A percentile compares a stretch with the other conserved stretches of the same genome.
Conservation (phyloP, 2,888 invertebrate genomes). For the Athalia circularis region DNA sequence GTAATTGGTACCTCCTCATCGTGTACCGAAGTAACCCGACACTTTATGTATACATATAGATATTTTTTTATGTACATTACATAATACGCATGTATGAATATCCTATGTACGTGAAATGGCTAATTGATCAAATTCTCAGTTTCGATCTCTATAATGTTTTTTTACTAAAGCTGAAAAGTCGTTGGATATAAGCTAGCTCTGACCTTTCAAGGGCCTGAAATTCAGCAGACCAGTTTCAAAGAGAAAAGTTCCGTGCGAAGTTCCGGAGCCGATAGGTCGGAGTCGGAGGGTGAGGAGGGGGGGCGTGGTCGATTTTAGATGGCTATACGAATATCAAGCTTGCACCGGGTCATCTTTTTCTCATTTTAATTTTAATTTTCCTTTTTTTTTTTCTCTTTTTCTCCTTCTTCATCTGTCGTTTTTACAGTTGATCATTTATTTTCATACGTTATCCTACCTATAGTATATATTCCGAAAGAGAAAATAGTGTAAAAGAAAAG, state of each 20-base stretch:
- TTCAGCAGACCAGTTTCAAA: slow-evolving; percentile 24
- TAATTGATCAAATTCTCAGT: slow-evolving; percentile 36
- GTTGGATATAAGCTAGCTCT: neutral
- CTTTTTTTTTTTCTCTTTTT: no score
- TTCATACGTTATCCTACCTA: no score
- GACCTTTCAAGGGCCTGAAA: slow-evolving; percentile 32
- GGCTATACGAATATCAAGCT: slow-evolving; percentile 3
- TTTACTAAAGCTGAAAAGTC: neutral
- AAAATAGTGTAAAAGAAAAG: no score
- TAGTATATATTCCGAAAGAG: no score
- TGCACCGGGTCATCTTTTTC: neutral
- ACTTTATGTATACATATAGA: neutral
- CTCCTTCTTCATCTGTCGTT: no score
- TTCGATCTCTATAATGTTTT: neutral
- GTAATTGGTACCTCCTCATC: no score
- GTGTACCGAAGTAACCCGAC: neutral
- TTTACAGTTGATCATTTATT: no score
- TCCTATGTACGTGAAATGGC: neutral
- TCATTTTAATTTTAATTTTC: neutral
- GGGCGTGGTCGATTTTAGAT: slow-evolving; percentile 34
- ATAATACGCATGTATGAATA: no score
- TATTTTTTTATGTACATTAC: neutral
- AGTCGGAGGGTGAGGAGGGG: neutral
- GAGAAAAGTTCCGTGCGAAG: slow-evolving; percentile 40
- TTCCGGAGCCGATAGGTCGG: slow-evolving; percentile 15